These are phyloP conservation scores for Cepphus grylle DNA, from an alignment of 2,113 vertebrate species.

Conservation along the genomic window DNA sequence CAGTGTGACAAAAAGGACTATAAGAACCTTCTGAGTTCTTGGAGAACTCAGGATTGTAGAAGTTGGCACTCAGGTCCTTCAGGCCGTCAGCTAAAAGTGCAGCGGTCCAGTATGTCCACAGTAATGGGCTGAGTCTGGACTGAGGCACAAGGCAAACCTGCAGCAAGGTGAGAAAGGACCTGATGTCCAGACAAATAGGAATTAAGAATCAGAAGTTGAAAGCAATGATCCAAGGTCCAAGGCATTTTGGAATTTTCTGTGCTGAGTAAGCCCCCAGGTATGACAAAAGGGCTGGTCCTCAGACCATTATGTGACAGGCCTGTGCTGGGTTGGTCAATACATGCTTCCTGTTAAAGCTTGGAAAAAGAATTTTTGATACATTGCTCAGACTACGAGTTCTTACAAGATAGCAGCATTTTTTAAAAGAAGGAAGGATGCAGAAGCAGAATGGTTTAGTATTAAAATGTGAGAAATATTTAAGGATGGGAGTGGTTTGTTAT, in stretches of 20 bases:
- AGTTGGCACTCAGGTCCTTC: not conserved
- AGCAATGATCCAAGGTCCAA: not conserved
- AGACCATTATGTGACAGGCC: accelerated
- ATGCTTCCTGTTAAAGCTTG: not conserved
- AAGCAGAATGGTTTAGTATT: not conserved
- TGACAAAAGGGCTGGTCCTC: not conserved
- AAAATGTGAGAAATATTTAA: not conserved
- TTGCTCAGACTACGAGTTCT: not conserved
- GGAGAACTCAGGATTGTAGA: not conserved
- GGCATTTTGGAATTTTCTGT: not conserved
- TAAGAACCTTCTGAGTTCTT: not conserved
- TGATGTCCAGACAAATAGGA: not conserved
- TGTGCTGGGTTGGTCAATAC: not conserved
- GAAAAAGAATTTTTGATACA: not conserved
- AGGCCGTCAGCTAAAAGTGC: not conserved
- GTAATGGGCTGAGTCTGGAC: not conserved
- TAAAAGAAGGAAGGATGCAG: not conserved
- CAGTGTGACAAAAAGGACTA: not conserved
- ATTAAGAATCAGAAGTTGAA: not conserved
- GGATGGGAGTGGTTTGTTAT: not conserved
- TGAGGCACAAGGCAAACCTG: not conserved
- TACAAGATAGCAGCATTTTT: not conserved
- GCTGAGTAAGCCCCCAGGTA: not conserved
- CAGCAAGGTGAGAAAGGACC: not conserved
- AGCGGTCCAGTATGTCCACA: not conserved